Evolutionary conservation across 2,797 vertebrate genomes (phyloP).

Genomic region (Leptoclinus maculatus): DNA sequence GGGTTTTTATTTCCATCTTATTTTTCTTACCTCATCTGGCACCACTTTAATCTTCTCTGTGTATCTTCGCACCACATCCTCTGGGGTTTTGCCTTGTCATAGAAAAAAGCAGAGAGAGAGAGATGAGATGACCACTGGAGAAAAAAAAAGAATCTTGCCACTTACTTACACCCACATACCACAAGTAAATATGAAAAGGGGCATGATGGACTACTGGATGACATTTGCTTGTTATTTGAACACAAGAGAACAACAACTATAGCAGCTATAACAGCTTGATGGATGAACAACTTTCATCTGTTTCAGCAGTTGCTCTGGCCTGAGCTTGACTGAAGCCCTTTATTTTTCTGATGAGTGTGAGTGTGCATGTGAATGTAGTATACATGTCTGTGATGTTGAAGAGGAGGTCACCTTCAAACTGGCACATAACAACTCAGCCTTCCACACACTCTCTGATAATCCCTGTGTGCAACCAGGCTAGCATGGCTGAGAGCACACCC

Average conservation of each 20-base stretch:
- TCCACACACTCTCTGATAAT: slow-evolving; percentile 63
- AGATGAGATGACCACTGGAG: slow-evolving; percentile 25
- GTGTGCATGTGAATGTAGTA: slow-evolving; percentile 1
- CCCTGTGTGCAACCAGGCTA: slow-evolving; percentile 64
- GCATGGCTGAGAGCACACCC: slow-evolving; percentile 60
- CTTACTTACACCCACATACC: slow-evolving; percentile 17
- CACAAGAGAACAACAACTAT: slow-evolving; percentile 16
- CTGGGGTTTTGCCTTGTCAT: slow-evolving; percentile 90
- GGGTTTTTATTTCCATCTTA: neutral
- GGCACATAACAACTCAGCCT: slow-evolving; percentile 49
- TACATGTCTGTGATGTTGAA: slow-evolving; percentile 38
- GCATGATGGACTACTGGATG: neutral
- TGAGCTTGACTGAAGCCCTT: neutral
- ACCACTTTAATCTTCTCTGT: slow-evolving; percentile 94
- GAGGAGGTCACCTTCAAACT: slow-evolving; percentile 74
- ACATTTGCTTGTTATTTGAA: slow-evolving; percentile 22
- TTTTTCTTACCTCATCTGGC: slow-evolving; percentile 90
- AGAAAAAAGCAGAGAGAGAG: slow-evolving; percentile 25
- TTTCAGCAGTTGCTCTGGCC: neutral
- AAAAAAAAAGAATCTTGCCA: neutral
- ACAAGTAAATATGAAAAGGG: slow-evolving; percentile 10
- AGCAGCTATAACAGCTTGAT: neutral
- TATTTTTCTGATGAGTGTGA: slow-evolving; percentile 2
- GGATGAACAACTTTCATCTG: slow-evolving; percentile 15
- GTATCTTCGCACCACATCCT: slow-evolving; percentile 95